Conservation (phyloP, 2,113 vertebrate species). For the Prionailurus bengalensis region DNA sequence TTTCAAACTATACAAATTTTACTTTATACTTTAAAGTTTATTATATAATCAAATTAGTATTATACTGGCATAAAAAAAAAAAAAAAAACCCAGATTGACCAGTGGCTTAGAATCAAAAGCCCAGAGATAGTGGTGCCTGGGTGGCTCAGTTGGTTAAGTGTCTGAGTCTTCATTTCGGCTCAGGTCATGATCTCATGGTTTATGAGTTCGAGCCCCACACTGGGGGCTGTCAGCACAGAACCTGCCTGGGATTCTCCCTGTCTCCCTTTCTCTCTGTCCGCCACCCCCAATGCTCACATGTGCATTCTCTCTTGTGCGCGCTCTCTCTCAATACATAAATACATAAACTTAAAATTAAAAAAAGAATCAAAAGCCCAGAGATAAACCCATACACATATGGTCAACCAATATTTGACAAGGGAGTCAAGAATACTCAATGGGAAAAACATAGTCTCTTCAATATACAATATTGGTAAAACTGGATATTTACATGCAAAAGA, state of each 20-base stretch:
- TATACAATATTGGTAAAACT: background rate
- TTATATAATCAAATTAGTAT: background rate
- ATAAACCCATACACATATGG: background rate
- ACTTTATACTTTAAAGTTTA: background rate
- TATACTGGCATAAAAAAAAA: background rate
- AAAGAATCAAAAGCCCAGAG: background rate
- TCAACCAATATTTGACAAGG: background rate
- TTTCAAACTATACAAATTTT: background rate
- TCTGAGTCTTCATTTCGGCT: too few species aligned
- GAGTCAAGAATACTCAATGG: background rate
- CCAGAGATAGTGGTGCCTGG: too few species aligned
- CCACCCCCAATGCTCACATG: too few species aligned
- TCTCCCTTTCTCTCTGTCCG: too few species aligned
- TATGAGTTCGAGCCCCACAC: too few species aligned
- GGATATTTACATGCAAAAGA: background rate
- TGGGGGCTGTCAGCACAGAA: too few species aligned
- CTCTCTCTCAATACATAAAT: too few species aligned
- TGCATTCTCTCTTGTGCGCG: too few species aligned
- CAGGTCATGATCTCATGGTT: too few species aligned
- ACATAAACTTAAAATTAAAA: too few species aligned
- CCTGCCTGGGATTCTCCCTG: too few species aligned
- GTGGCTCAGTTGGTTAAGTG: too few species aligned
- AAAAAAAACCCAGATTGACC: background rate
- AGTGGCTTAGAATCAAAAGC: background rate
- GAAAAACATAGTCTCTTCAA: background rate